Base-by-base conservation (phyloP, 1,140 invertebrate genomes). In the Drosophila ohnishii region DNA sequence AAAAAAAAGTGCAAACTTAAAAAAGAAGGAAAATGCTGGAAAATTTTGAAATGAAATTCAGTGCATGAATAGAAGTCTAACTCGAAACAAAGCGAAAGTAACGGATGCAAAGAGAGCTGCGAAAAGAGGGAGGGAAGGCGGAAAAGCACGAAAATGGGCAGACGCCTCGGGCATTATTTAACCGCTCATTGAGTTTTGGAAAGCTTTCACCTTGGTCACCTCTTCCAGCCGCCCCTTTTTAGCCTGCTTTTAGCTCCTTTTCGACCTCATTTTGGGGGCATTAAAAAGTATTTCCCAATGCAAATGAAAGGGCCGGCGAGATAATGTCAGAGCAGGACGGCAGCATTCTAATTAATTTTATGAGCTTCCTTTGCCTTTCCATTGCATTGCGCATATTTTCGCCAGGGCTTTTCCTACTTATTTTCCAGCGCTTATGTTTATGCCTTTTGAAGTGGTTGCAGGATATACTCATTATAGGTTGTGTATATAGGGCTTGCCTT, bases 341-440 rank as follows among this genome's bases (percentile, higher is more conserved):
- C 60, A 22, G 14, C 28, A 55, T 66, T 88, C 79, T 87, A 87
- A 87, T 87, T 87, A 87, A 83, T 88, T 88, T 83, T 76, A 82
- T 87, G 63, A 76, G 58, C 60, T 80, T 57, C 63, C 45, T 59
- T 86, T 81, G 76, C 44, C 69, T 22, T 80, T 51, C 63, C 42
- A 65, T 86, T 86, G 80, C 66, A 72, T 40, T 72, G 44, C 66
- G 67, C 66, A 39, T 13, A 70, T 71, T 70, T 70, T 48, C 35
- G 53, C 37, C 13, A 35, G 45, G 34, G 30, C 30, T 50, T 71
- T 39, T 10, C 34, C 32, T 16, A 66, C 66, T 69, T 69, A 32
- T 65, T 71, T 75, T 40, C 7, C 28, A 55, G 9, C 44, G 65
- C 39, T 70, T 69, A 28, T 56, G 66, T 39, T 74, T 75, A 58